A percentile compares a stretch with the other conserved stretches of the same genome.
Evolutionary conservation across 2,797 vertebrate genomes (phyloP).

Genomic region (Neosalanx taihuensis): DNA sequence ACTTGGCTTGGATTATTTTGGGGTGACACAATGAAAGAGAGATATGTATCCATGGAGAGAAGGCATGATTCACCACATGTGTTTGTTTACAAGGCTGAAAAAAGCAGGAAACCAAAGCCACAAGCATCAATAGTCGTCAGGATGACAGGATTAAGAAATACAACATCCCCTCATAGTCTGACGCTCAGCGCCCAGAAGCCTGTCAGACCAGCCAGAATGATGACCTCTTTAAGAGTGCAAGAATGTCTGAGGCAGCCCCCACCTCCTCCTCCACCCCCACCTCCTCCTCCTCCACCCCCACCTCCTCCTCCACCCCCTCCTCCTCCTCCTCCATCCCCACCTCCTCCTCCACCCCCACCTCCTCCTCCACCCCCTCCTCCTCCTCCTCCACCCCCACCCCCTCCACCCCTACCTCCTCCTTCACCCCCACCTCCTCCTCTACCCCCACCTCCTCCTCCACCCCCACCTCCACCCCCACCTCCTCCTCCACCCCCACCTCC

Average conservation of each 20-base stretch:
- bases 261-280: conserved; percentile 7
- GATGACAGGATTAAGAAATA: conserved; percentile 50
- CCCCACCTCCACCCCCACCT: no score
- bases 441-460: no score
- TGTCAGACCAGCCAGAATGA: conserved; percentile 27
- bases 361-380: no score
- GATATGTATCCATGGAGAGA: conserved; percentile 24
- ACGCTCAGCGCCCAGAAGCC: conserved; percentile 23
- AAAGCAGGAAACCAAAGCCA: conserved; percentile 40
- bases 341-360: no score
- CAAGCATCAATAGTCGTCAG: conserved; percentile 30
- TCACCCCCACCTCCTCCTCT: no score
- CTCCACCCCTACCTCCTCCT: no score
- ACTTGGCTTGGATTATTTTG: conserved; percentile 16
- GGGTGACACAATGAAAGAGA: conserved; percentile 16
- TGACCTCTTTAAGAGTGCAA: conserved; percentile 30
- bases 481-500: no score
- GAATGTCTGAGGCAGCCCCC: conserved; percentile 20
- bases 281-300: no score
- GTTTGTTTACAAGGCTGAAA: conserved; percentile 38
- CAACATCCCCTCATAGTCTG: conserved; percentile 33
- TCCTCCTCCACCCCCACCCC: no score
- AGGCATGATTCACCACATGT: conserved; percentile 12
- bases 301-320: no score
- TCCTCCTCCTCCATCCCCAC: no score